Conservation (phyloP, 2,113 vertebrate genomes). For the Piprites chloris region DNA sequence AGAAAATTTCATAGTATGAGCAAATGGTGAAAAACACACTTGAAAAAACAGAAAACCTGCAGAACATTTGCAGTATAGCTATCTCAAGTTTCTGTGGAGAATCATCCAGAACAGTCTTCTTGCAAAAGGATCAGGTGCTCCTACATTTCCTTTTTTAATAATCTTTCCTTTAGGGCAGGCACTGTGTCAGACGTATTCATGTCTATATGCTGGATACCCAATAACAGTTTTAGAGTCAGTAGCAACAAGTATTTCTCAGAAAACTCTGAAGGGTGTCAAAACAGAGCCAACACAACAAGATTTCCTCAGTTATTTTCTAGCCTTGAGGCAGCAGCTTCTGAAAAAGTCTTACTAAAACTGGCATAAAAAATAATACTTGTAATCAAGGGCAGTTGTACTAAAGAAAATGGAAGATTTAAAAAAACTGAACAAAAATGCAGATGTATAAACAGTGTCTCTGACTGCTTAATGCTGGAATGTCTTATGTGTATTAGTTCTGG, state of each 20-base stretch:
- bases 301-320: background rate
- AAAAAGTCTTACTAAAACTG: slow-evolving; percentile 24
- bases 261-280: background rate
- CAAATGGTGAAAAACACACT: background rate
- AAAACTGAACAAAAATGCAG: background rate
- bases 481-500: background rate
- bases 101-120: background rate
- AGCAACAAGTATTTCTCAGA: slow-evolving; percentile 27
- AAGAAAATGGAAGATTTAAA: slow-evolving; percentile 21
- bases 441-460: background rate
- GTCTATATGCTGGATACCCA: background rate
- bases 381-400: background rate
- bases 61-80: background rate
- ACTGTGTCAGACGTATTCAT: background rate
- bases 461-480: background rate
- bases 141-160: background rate
- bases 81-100: background rate
- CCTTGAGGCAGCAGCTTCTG: slow-evolving; percentile 15
- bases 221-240: background rate
- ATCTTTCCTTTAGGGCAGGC: background rate
- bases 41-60: background rate
- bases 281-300: background rate
- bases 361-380: background rate
- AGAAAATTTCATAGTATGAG: background rate
- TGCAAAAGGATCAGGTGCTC: background rate